phyloP scores from a whole-genome alignment of 1,140 invertebrate genomes.

The Teleogryllus occipitalis region DNA sequence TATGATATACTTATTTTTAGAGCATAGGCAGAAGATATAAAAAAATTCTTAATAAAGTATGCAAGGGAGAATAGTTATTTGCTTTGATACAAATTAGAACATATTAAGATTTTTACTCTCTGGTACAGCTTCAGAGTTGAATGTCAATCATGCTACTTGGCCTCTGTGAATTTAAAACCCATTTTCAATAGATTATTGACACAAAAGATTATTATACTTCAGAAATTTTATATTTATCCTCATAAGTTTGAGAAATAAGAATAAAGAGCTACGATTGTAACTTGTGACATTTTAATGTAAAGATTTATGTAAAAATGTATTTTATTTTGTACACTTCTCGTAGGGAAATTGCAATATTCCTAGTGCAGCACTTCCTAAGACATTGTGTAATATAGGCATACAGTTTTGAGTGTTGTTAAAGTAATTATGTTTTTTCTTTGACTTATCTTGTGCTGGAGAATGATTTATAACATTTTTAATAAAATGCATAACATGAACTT shows the following conservation, averaged over 20 bases:
- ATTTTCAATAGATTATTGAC: neutral
- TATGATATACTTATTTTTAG: neutral
- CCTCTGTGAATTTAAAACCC: neutral
- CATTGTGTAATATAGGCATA: neutral
- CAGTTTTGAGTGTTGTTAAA: neutral
- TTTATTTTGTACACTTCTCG: neutral
- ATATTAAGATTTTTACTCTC: neutral
- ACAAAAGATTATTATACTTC: neutral
- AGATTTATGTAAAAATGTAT: neutral
- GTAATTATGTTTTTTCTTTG: neutral
- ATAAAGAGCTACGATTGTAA: neutral
- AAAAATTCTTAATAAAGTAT: neutral
- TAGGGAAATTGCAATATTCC: neutral
- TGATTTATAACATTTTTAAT: neutral
- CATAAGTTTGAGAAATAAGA: neutral
- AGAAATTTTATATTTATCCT: neutral
- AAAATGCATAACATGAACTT: neutral
- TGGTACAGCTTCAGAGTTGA: conserved; percentile 1
- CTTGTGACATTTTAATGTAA: neutral
- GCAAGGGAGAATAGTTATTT: neutral
- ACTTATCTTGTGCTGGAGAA: neutral
- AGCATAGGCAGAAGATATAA: neutral
- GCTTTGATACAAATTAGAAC: neutral
- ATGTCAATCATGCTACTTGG: conserved; percentile 1
- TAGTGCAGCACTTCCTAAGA: neutral